These are phyloP conservation scores for Agrypnia vestita DNA, from an alignment of 1,140 invertebrate genomes.

Conservation along the genomic window DNA sequence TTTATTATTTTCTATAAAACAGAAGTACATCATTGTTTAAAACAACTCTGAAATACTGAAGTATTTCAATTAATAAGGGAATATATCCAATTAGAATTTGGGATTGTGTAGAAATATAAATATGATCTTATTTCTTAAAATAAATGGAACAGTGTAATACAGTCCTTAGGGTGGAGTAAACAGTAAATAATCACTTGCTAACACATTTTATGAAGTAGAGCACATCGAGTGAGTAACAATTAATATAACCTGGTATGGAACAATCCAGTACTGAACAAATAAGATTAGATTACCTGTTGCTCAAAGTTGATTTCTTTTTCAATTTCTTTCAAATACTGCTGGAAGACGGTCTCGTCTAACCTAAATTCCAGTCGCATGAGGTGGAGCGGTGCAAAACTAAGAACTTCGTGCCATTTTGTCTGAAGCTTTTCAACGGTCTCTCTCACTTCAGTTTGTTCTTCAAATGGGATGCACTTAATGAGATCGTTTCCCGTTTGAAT, in stretches of 20 bases:
- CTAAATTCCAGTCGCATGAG: conserved; percentile 92
- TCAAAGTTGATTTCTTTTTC: conserved; percentile 91
- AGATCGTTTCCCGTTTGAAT: conserved; percentile 86
- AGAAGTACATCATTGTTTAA: too few relatives aligned
- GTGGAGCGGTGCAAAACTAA: conserved; percentile 86
- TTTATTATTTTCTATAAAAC: too few relatives aligned
- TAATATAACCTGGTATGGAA: too few relatives aligned
- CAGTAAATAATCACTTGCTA: too few relatives aligned
- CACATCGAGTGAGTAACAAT: too few relatives aligned
- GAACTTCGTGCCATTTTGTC: conserved; percentile 84
- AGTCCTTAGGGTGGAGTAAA: too few relatives aligned
- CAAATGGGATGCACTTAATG: conserved; percentile 77
- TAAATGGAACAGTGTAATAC: not conserved
- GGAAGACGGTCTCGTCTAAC: conserved; percentile 88
- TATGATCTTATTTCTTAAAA: too few relatives aligned
- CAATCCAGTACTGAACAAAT: conserved; percentile 23
- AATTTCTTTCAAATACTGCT: conserved; percentile 89
- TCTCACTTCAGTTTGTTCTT: conserved; percentile 80
- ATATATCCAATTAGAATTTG: too few relatives aligned
- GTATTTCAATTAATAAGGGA: too few relatives aligned
- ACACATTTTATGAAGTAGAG: too few relatives aligned
- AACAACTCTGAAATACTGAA: too few relatives aligned
- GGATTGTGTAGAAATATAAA: too few relatives aligned
- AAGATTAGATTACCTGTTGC: conserved; percentile 75
- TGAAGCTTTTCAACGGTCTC: conserved; percentile 82